Evolutionary conservation across 2,888 invertebrate species (phyloP).

Genomic region (Heteromurus nitidus): DNA sequence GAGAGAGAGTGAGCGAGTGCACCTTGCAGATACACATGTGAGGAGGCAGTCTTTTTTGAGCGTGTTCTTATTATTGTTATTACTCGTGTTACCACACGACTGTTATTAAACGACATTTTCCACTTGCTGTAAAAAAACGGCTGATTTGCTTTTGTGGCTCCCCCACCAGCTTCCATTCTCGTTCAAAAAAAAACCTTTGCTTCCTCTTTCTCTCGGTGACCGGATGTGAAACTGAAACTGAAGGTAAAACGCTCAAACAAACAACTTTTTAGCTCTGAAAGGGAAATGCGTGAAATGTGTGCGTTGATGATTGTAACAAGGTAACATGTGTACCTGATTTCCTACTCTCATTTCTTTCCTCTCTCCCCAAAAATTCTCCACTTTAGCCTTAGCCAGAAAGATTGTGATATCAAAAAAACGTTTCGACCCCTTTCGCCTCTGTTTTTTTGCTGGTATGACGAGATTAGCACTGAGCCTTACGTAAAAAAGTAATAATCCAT

Average conservation of each 20-base stretch:
- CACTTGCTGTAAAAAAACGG: not conserved
- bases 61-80: no score
- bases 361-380: not conserved
- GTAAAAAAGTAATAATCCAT: no score
- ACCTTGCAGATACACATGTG: no score
- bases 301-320: slow-evolving; percentile 25
- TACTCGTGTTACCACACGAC: no score
- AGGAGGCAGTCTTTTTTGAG: no score
- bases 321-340: slow-evolving; percentile 58
- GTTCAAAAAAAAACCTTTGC: not conserved
- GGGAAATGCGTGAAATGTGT: slow-evolving; percentile 50
- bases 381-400: no score
- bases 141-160: not conserved
- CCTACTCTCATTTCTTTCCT: slow-evolving; percentile 43
- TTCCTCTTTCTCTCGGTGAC: slow-evolving; percentile 30
- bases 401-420: no score
- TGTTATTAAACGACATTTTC: not conserved
- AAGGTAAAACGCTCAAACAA: not conserved
- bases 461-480: no score
- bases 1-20: no score
- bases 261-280: not conserved
- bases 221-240: slow-evolving; percentile 54
- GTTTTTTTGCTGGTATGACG: no score
- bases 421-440: no score
- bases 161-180: not conserved